Conservation (phyloP, 1,140 invertebrate genomes). For the Drosophila bocqueti region DNA sequence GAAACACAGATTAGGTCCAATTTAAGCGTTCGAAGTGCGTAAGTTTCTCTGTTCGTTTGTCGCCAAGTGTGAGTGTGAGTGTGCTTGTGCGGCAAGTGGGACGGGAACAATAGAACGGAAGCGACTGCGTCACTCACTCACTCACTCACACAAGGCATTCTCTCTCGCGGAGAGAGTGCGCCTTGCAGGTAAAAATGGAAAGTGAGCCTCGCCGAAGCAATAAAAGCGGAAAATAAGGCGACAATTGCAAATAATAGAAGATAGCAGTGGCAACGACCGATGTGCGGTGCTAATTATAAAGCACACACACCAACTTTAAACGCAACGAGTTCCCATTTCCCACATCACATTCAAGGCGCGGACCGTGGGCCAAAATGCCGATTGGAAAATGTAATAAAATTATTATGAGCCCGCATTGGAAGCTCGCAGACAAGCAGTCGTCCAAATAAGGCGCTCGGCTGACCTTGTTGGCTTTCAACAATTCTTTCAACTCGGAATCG, state of each 20-base stretch:
- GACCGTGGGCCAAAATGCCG: slow-evolving; percentile 35
- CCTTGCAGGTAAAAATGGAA: slow-evolving; percentile 77
- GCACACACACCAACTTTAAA: slow-evolving; percentile 66
- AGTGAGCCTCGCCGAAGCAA: slow-evolving; percentile 56
- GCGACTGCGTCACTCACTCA: slow-evolving; percentile 69
- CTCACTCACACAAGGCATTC: slow-evolving; percentile 16
- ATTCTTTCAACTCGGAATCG: slow-evolving; percentile 74
- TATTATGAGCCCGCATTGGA: slow-evolving; percentile 66
- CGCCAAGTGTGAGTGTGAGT: slow-evolving; percentile 1
- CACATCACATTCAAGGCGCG: slow-evolving; percentile 53
- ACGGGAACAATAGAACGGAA: slow-evolving; percentile 78
- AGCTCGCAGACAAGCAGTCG: slow-evolving; percentile 17
- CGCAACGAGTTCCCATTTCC: slow-evolving; percentile 49
- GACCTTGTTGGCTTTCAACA: slow-evolving; percentile 79
- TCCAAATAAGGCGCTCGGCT: slow-evolving; percentile 69
- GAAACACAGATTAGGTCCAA: slow-evolving; percentile 78
- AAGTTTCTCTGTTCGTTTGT: slow-evolving; percentile 45
- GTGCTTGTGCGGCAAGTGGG: slow-evolving; percentile 19
- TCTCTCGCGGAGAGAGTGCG: slow-evolving; percentile 32
- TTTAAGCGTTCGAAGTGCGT: slow-evolving; percentile 73
- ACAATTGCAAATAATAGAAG: slow-evolving; percentile 70
- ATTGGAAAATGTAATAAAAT: slow-evolving; percentile 73
- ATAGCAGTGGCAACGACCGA: slow-evolving; percentile 77
- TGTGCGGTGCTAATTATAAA: slow-evolving; percentile 61
- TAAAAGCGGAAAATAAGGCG: slow-evolving; percentile 40